A percentile compares a stretch with the other conserved stretches of the same genome.
Evolutionary conservation across 30 jellyfish, hydroid and myxozoan species (phyloP).

Genomic region (Cassiopea xamachana): DNA sequence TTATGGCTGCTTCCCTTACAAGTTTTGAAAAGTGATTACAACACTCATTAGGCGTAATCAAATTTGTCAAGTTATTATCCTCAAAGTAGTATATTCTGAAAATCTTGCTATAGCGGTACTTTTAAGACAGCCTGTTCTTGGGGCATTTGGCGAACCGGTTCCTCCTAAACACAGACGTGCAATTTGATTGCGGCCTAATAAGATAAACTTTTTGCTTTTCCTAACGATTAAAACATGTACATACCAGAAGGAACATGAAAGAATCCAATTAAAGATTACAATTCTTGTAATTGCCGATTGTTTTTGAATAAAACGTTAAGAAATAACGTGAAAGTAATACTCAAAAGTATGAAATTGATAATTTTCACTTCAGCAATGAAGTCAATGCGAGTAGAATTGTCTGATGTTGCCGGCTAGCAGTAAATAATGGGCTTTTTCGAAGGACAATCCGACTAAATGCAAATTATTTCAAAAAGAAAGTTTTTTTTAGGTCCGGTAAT

Average conservation of each 20-base stretch:
- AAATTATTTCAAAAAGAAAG: too few species aligned
- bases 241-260: neutral
- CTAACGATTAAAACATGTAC: conserved; percentile 12
- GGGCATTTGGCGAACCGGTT: neutral
- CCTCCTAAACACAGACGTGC: neutral
- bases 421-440: too few species aligned
- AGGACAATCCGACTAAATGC: too few species aligned
- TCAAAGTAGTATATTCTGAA: neutral
- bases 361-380: neutral
- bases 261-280: conserved; percentile 3
- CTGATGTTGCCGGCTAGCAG: neutral
- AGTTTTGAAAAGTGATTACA: neutral
- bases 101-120: neutral
- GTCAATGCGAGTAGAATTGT: neutral
- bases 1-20: neutral
- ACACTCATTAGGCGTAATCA: neutral
- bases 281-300: neutral
- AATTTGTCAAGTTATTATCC: neutral
- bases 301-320: neutral
- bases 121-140: neutral
- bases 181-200: neutral
- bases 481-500: too few species aligned
- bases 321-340: neutral
- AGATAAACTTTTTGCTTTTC: neutral
- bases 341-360: neutral